phyloP scores from a whole-genome alignment of 2,797 vertebrate genomes.

The Phylloscopus collybita region DNA sequence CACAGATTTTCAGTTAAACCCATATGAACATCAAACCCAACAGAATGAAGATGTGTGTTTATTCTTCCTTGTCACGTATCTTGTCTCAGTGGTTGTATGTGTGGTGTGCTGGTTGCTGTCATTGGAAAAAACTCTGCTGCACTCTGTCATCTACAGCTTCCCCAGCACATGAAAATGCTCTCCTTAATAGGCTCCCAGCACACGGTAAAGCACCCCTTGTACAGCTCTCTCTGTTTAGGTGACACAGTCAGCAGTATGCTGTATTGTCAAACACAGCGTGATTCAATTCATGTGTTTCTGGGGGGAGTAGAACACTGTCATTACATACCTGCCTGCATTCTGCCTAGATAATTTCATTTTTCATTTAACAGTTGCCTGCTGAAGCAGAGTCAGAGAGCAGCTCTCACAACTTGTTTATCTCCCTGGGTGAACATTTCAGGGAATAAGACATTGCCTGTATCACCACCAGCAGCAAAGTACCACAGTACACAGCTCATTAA shows the following conservation, averaged over 20 bases:
- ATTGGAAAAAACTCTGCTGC: background rate
- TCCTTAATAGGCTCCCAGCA: background rate
- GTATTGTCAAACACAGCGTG: background rate
- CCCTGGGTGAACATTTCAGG: background rate
- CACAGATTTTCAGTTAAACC: background rate
- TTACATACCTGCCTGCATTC: background rate
- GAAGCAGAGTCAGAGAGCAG: background rate
- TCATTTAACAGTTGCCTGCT: background rate
- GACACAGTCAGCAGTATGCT: background rate
- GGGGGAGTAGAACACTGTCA: background rate
- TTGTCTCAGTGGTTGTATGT: accelerated
- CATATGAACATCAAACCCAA: background rate
- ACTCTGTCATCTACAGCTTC: background rate
- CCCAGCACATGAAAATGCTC: background rate
- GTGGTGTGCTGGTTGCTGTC: background rate
- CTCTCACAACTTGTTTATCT: background rate
- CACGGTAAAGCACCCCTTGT: background rate
- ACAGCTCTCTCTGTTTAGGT: background rate
- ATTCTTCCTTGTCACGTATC: accelerated
- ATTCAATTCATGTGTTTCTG: background rate
- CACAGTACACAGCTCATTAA: background rate
- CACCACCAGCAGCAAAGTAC: background rate
- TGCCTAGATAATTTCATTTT: background rate
- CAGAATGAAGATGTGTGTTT: background rate
- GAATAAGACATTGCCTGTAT: background rate